Percentiles rank a stretch among this genome's conserved stretches.
Conservation (phyloP, 2,888 invertebrate genomes). For the Chouioia cunea region DNA sequence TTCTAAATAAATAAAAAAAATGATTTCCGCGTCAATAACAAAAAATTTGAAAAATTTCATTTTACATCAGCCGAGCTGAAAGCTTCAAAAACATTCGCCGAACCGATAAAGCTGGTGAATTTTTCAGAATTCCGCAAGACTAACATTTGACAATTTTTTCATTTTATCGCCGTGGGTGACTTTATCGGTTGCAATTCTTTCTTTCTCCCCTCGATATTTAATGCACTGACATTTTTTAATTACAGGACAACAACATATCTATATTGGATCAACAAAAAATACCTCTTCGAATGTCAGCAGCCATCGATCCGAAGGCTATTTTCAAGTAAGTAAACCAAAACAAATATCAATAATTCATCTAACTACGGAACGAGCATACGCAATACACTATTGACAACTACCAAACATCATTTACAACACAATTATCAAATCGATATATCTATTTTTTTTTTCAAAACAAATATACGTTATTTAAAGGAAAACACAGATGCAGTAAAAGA, state of each 20-base stretch:
- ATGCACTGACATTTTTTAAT: slow-evolving; percentile 33
- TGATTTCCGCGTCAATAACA: background rate
- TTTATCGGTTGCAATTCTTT: slow-evolving; percentile 1
- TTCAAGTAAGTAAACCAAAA: slow-evolving; percentile 76
- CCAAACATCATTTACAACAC: background rate
- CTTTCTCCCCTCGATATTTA: background rate
- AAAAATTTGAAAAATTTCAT: background rate
- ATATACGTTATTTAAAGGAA: background rate
- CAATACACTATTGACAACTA: too few species aligned
- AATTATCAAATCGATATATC: background rate
- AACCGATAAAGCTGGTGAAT: slow-evolving; percentile 27
- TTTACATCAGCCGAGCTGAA: background rate
- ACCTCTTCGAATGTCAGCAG: slow-evolving; percentile 67
- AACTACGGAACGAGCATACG: too few species aligned
- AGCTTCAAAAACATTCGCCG: slow-evolving; percentile 8
- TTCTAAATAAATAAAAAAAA: slow-evolving; percentile 3
- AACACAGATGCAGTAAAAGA: too few species aligned
- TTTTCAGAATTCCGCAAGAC: slow-evolving; percentile 30
- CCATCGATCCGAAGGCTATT: slow-evolving; percentile 73
- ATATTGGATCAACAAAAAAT: slow-evolving; percentile 67
- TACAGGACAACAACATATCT: slow-evolving; percentile 67
- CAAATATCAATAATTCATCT: too few species aligned
- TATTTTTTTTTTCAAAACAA: background rate
- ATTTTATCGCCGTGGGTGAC: slow-evolving; percentile 3
- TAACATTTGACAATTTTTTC: slow-evolving; percentile 17